These are phyloP conservation scores for Coenonympha glycerion DNA, from an alignment of 2,888 invertebrate species.

Conservation along the genomic window DNA sequence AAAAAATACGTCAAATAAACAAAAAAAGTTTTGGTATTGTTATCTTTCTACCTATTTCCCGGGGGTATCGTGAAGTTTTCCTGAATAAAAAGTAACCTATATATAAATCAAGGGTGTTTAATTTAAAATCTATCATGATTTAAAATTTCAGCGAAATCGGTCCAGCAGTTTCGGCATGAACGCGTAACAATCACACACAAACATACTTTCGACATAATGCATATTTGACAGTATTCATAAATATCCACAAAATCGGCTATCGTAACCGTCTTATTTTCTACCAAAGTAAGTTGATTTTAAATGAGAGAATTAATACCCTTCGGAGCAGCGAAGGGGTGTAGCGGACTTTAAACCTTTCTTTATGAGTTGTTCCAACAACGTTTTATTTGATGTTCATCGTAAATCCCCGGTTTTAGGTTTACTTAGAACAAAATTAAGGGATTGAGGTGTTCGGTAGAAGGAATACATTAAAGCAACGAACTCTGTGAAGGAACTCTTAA, in stretches of 20 bases:
- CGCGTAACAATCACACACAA: too few species aligned
- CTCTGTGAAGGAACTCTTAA: neutral
- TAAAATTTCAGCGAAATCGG: too few species aligned
- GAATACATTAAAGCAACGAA: conserved; percentile 8
- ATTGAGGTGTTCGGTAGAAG: conserved; percentile 4
- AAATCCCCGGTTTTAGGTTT: conserved; percentile 12
- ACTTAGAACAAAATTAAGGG: conserved; percentile 14
- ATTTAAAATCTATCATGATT: too few species aligned
- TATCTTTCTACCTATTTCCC: too few species aligned
- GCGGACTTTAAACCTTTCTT: conserved; percentile 18
- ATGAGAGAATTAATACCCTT: conserved; percentile 11
- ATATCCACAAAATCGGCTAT: neutral
- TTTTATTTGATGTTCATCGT: conserved; percentile 20
- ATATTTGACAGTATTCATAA: too few species aligned
- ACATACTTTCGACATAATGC: too few species aligned
- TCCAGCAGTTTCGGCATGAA: too few species aligned
- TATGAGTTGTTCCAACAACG: conserved; percentile 16
- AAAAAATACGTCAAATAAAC: too few species aligned
- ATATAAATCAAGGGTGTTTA: too few species aligned
- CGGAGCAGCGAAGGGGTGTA: conserved; percentile 17
- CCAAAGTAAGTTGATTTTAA: conserved; percentile 6
- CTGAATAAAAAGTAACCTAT: too few species aligned
- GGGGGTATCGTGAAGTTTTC: too few species aligned
- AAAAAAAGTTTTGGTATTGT: too few species aligned
- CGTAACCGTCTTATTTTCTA: neutral